Evolutionary conservation across 2,888 invertebrate genomes (phyloP).

Genomic region (Pollenia griseotomentosa): DNA sequence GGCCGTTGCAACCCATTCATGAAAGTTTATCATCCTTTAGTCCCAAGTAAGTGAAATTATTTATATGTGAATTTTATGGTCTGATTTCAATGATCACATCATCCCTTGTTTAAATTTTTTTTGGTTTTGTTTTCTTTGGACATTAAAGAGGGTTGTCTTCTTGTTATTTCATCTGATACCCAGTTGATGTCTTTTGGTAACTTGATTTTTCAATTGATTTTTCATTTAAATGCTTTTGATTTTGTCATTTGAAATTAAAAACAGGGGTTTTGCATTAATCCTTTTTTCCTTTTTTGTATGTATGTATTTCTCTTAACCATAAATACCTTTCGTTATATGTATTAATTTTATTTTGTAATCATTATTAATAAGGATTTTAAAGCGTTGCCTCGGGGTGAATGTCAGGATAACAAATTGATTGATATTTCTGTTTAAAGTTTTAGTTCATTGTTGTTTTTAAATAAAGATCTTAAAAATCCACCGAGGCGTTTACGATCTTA

Average conservation of each 20-base stretch:
- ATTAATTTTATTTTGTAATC: slow-evolving; percentile 56
- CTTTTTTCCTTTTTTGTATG: slow-evolving; percentile 43
- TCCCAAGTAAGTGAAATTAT: background rate
- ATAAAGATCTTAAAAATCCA: slow-evolving; percentile 71
- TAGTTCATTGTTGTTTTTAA: slow-evolving; percentile 1
- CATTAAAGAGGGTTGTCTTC: slow-evolving; percentile 58
- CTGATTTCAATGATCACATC: slow-evolving; percentile 63
- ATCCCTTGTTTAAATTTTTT: slow-evolving; percentile 38
- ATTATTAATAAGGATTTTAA: slow-evolving; percentile 57
- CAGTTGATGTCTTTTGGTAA: slow-evolving; percentile 48
- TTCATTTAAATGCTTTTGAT: slow-evolving; percentile 49
- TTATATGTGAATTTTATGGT: slow-evolving; percentile 1
- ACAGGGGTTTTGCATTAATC: slow-evolving; percentile 69
- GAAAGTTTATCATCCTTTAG: background rate
- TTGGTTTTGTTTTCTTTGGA: background rate
- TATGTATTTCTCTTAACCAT: background rate
- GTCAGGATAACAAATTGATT: slow-evolving; percentile 67
- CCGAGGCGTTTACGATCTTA: slow-evolving; percentile 70
- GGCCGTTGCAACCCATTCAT: slow-evolving; percentile 44
- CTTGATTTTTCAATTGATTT: slow-evolving; percentile 75
- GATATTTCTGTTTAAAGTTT: slow-evolving; percentile 47
- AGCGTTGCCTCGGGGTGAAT: slow-evolving; percentile 27
- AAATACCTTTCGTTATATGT: background rate
- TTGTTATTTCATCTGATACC: slow-evolving; percentile 60
- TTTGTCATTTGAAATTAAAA: slow-evolving; percentile 55